Conservation (phyloP, 2,888 invertebrate species). For the Diachrysia chrysitis region DNA sequence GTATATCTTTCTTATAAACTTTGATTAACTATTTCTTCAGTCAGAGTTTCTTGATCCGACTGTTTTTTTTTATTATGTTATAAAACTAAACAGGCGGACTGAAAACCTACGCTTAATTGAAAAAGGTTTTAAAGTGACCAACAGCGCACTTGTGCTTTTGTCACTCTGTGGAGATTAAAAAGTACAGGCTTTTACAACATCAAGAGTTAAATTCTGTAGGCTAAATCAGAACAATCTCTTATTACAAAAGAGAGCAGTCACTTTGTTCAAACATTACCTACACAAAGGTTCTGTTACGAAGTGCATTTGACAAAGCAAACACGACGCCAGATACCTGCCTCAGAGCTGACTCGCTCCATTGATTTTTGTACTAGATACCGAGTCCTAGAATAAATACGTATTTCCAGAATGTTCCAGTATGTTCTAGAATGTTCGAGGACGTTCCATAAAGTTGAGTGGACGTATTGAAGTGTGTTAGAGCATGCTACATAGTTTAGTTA, state of each 20-base stretch:
- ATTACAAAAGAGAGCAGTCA: neutral
- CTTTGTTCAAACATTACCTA: slow-evolving; percentile 39
- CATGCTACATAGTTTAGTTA: neutral
- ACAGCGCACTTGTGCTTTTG: too few species aligned
- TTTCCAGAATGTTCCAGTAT: slow-evolving; percentile 10
- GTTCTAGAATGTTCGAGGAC: slow-evolving; percentile 8
- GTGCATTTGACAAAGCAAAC: slow-evolving; percentile 55
- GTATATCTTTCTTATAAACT: too few species aligned
- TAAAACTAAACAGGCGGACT: too few species aligned
- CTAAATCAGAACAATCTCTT: neutral
- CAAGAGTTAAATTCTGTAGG: neutral
- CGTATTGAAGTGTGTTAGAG: slow-evolving; percentile 8
- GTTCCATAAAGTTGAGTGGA: slow-evolving; percentile 5
- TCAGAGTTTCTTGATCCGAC: too few species aligned
- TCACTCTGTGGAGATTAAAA: too few species aligned
- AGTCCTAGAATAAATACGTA: slow-evolving; percentile 30
- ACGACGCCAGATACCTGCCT: slow-evolving; percentile 29
- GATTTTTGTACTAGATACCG: slow-evolving; percentile 45
- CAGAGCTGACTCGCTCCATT: slow-evolving; percentile 27
- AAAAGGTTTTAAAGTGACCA: too few species aligned
- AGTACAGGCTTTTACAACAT: too few species aligned
- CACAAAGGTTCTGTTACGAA: slow-evolving; percentile 48
- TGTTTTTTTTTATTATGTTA: too few species aligned
- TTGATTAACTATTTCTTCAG: too few species aligned
- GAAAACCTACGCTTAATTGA: too few species aligned